A percentile compares a stretch with the other conserved stretches of the same genome.
Evolutionary conservation across 1,140 invertebrate species (phyloP).

Genomic region (Rhagoletis zephyria): DNA sequence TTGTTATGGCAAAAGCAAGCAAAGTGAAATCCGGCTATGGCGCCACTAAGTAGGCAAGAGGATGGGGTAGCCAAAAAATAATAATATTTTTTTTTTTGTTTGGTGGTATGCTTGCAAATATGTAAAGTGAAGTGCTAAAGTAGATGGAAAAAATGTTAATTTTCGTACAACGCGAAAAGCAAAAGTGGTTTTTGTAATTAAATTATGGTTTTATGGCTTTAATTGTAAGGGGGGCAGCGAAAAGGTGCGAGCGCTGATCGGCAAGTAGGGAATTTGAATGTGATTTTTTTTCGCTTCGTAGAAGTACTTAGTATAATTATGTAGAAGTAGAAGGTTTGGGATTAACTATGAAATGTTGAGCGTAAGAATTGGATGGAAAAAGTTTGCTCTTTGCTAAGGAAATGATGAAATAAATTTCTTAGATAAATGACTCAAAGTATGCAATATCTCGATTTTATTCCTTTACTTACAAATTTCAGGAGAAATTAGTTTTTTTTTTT

Average conservation of each 20-base stretch:
- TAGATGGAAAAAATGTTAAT: background rate
- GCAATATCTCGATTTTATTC: no score
- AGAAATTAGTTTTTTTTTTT: no score
- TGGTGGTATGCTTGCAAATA: background rate
- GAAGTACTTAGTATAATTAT: no score
- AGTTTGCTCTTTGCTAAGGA: no score
- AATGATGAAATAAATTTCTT: no score
- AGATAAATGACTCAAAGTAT: no score
- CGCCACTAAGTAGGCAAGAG: background rate
- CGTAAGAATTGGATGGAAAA: no score
- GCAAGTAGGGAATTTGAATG: no score
- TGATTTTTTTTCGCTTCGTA: no score
- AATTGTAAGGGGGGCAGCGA: background rate
- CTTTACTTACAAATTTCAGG: no score
- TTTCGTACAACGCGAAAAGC: background rate
- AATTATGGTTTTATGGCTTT: conserved; percentile 3
- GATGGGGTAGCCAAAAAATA: background rate
- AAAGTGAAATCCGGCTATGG: background rate
- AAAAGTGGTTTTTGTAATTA: conserved; percentile 22
- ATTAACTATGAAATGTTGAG: no score
- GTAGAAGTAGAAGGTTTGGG: no score
- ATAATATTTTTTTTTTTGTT: background rate
- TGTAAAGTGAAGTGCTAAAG: background rate
- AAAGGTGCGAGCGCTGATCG: background rate
- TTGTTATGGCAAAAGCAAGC: background rate